A percentile compares a stretch with the other conserved stretches of the same genome.
These are phyloP conservation scores for Mongoloraphidia duomilia DNA, from an alignment of 2,888 invertebrate species.

Conservation along the genomic window DNA sequence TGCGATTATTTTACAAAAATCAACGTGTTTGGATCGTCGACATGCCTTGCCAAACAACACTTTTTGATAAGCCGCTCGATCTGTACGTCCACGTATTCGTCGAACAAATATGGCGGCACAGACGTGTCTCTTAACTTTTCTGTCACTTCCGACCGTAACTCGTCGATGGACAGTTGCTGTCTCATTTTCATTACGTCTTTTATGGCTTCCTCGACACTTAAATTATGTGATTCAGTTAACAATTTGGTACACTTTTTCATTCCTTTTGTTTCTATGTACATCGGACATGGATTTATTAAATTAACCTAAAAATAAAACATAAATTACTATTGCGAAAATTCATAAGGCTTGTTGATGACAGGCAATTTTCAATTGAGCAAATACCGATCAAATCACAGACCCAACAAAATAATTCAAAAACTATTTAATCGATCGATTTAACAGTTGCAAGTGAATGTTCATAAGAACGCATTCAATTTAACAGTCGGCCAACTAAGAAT, in stretches of 20 bases:
- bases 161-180: conserved; percentile 84
- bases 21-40: conserved; percentile 94
- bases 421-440: too few species aligned
- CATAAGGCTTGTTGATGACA: too few species aligned
- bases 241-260: conserved; percentile 98
- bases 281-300: conserved; percentile 85
- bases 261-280: conserved; percentile 89
- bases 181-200: conserved; percentile 99
- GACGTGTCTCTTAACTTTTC: conserved; percentile 99
- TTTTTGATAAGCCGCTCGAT: conserved; percentile 99
- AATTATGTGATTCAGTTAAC: conserved; percentile 89
- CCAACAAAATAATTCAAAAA: background rate
- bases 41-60: conserved; percentile 92
- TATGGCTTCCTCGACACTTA: conserved; percentile 91
- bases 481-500: background rate
- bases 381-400: background rate
- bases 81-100: conserved; percentile 99
- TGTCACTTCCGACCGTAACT: conserved; percentile 91
- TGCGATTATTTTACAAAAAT: conserved; percentile 95
- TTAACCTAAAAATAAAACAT: conserved; percentile 48
- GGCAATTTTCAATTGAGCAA: background rate
- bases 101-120: conserved; percentile 96
- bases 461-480: background rate
- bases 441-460: too few species aligned
- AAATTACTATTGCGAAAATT: too few species aligned